These are phyloP conservation scores for Chloropsis hardwickii DNA, from an alignment of 2,113 vertebrate species.

Conservation along the genomic window DNA sequence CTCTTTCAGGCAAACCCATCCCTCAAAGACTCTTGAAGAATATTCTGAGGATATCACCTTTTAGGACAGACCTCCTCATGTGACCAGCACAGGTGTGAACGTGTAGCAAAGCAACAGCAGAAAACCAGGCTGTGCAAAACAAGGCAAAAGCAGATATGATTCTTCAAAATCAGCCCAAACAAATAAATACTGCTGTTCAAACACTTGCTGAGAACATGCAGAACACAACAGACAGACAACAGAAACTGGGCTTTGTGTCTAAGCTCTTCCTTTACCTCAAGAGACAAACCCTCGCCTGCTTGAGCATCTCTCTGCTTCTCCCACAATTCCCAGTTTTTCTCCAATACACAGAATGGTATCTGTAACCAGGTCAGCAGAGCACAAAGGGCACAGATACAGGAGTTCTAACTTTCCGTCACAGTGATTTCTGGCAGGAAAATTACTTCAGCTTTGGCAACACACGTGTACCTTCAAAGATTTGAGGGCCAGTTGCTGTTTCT, in stretches of 20 bases:
- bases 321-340: neutral
- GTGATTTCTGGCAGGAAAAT: constrained; percentile 51
- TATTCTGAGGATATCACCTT: neutral
- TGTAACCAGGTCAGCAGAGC: neutral
- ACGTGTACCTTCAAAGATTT: constrained; percentile 31
- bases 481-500: constrained; percentile 15
- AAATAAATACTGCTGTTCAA: neutral
- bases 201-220: neutral
- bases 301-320: neutral
- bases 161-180: neutral
- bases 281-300: neutral
- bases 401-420: neutral
- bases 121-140: neutral
- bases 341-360: neutral
- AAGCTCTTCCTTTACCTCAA: neutral
- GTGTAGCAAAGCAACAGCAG: neutral
- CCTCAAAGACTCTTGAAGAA: neutral
- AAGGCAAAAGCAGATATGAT: neutral
- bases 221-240: neutral
- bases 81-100: neutral
- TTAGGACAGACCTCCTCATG: neutral
- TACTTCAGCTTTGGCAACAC: constrained; percentile 9
- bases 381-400: neutral
- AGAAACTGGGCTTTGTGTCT: neutral
- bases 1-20: neutral